Evolutionary conservation across 1,140 invertebrate genomes (phyloP), one percentile per base, ranked within the genome.

Genomic region (Sitophilus oryzae): DNA sequence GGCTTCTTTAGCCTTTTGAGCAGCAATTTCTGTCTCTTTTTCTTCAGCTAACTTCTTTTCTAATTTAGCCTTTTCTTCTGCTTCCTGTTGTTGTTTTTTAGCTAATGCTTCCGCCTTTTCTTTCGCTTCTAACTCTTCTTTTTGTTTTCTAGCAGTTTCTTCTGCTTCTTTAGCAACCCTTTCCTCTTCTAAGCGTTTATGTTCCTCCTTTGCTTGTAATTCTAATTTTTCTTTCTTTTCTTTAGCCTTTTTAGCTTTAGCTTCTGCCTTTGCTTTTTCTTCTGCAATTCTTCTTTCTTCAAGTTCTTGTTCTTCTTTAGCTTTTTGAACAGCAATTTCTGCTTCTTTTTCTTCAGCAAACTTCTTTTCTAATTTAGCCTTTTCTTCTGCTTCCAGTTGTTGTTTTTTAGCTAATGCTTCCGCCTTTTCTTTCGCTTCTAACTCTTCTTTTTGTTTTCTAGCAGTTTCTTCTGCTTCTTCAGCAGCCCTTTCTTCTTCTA

Each of bases 361-460:
- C n/a, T n/a, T n/a, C n/a, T n/a, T n/a, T n/a, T n/a, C n/a, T n/a
- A n/a, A n/a, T n/a, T n/a, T n/a, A n/a, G n/a, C n/a, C n/a, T n/a
- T n/a, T n/a, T n/a, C n/a, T n/a, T n/a, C n/a, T n/a, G n/a, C n/a
- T n/a, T n/a, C n/a, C n/a, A n/a, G n/a, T n/a, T n/a, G n/a, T n/a
- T n/a, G n/a, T n/a, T n/a, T 47, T 60, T 66, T 60, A 8, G 42
- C 56, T 56, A n/a, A n/a, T n/a, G n/a, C n/a, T n/a, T n/a, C n/a
- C n/a, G n/a, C n/a, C n/a, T n/a, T n/a, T n/a, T n/a, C n/a, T n/a
- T 55, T 55, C 23, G 44, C 51, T 23, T 64, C 53, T n/a, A 43
- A 38, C 38, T 63, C 48, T 25, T 62, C 55, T 40, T 65, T 54
- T 10, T 59, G 43, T n/a, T 59, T 21, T 49, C 55, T 60, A 42